phyloP scores from a whole-genome alignment of 1,140 invertebrate species.

The Venturia canescens region DNA sequence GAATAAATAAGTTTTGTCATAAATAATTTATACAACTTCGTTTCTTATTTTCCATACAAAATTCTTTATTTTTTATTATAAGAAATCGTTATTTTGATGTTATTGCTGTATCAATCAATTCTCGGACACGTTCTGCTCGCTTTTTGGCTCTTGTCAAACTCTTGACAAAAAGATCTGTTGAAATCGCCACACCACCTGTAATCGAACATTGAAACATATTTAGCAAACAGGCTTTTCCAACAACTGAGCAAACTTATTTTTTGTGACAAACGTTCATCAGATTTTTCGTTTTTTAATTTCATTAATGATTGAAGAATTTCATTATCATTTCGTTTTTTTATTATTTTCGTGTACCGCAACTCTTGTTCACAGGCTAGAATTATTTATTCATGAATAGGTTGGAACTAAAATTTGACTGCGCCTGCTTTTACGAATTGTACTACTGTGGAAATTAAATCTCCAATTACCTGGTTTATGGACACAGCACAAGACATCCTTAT shows the following conservation, averaged over 20 bases:
- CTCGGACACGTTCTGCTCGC: slow-evolving; percentile 67
- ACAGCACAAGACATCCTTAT: slow-evolving; percentile 70
- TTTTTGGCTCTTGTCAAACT: slow-evolving; percentile 68
- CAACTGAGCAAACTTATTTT: too few relatives aligned
- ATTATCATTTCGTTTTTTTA: not conserved
- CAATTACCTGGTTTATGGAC: slow-evolving; percentile 74
- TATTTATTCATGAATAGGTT: too few relatives aligned
- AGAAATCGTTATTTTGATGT: slow-evolving; percentile 50
- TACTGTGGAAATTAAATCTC: too few relatives aligned
- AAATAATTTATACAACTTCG: not conserved
- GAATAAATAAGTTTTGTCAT: slow-evolving; percentile 21
- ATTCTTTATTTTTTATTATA: slow-evolving; percentile 8
- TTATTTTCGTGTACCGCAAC: not conserved
- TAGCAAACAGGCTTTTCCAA: too few relatives aligned
- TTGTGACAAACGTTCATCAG: not conserved
- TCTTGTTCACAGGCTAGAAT: not conserved
- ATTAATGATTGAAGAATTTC: not conserved
- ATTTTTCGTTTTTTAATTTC: slow-evolving; percentile 27
- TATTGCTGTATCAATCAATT: slow-evolving; percentile 70
- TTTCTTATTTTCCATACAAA: slow-evolving; percentile 27
- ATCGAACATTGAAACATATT: too few relatives aligned
- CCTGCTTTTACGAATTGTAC: too few relatives aligned
- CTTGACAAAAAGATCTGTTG: slow-evolving; percentile 68
- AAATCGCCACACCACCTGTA: slow-evolving; percentile 73
- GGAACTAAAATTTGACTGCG: too few relatives aligned